Evolutionary conservation across 2,797 vertebrate genomes (phyloP).

Genomic region (Rallus crepitans): DNA sequence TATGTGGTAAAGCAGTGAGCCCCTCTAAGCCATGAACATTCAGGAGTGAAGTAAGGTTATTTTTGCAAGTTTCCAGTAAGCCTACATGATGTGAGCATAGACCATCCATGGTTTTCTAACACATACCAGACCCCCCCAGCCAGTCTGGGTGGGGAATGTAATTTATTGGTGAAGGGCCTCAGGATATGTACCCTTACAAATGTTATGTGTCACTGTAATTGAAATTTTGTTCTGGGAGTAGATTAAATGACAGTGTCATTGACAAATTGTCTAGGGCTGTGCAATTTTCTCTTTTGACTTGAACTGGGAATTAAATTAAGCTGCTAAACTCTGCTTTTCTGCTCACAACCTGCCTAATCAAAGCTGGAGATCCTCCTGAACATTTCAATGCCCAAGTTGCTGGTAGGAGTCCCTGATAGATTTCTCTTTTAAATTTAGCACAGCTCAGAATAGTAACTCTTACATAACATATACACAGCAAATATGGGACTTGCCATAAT

Average conservation of each 20-base stretch:
- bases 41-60: background rate
- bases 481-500: slow-evolving; percentile 22
- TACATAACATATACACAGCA: slow-evolving; percentile 50
- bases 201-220: background rate
- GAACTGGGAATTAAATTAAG: slow-evolving; percentile 28
- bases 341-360: slow-evolving; percentile 46
- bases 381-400: slow-evolving; percentile 24
- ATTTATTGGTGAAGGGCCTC: background rate
- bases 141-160: background rate
- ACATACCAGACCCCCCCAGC: background rate
- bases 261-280: slow-evolving; percentile 23
- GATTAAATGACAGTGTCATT: background rate
- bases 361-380: slow-evolving; percentile 45
- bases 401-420: slow-evolving; percentile 44
- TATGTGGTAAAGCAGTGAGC: background rate
- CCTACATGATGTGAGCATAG: rapidly evolving
- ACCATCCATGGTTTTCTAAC: background rate
- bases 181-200: background rate
- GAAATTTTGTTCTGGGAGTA: slow-evolving; percentile 12
- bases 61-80: background rate
- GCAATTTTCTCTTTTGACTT: slow-evolving; percentile 52
- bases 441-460: slow-evolving; percentile 48
- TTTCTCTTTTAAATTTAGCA: slow-evolving; percentile 59
- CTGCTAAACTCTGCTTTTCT: slow-evolving; percentile 14
- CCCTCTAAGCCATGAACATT: background rate